phyloP scores from a whole-genome alignment of 1,140 invertebrate species.

The Augochlora pura region DNA sequence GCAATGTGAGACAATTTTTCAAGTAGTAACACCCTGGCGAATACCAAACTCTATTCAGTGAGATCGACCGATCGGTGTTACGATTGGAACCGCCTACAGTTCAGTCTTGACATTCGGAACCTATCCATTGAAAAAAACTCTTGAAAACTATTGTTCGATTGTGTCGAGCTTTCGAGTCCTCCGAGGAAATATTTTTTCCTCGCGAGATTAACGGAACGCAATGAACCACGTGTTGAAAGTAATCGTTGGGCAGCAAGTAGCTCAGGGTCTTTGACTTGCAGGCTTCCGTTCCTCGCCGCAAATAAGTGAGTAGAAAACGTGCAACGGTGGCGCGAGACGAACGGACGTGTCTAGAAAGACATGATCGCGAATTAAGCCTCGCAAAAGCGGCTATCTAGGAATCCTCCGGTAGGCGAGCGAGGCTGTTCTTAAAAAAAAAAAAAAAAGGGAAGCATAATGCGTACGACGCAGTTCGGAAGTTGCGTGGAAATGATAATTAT shows the following conservation, averaged over 20 bases:
- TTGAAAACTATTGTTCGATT: background rate
- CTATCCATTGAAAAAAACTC: background rate
- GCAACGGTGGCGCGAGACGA: background rate
- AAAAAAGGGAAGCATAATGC: background rate
- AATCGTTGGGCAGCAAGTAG: background rate
- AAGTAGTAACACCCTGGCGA: slow-evolving; percentile 50
- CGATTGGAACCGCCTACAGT: background rate
- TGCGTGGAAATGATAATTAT: background rate
- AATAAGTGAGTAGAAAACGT: background rate
- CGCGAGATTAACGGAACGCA: background rate
- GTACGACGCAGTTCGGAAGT: background rate
- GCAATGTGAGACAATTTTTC: too few relatives aligned
- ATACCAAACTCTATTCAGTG: slow-evolving; percentile 43
- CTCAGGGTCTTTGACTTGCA: slow-evolving; percentile 34
- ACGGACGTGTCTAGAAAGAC: background rate
- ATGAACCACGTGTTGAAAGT: slow-evolving; percentile 10
- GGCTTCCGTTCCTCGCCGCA: background rate
- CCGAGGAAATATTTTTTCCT: background rate
- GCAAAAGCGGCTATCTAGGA: background rate
- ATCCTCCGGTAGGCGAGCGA: background rate
- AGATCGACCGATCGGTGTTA: background rate
- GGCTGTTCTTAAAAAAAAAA: background rate
- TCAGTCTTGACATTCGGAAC: background rate
- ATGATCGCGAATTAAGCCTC: background rate
- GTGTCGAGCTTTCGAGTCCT: too few relatives aligned